Percentiles rank a stretch among this genome's conserved stretches.
Conservation (phyloP, 92 coral and sea anemone species). For the Palythoa grandis region DNA sequence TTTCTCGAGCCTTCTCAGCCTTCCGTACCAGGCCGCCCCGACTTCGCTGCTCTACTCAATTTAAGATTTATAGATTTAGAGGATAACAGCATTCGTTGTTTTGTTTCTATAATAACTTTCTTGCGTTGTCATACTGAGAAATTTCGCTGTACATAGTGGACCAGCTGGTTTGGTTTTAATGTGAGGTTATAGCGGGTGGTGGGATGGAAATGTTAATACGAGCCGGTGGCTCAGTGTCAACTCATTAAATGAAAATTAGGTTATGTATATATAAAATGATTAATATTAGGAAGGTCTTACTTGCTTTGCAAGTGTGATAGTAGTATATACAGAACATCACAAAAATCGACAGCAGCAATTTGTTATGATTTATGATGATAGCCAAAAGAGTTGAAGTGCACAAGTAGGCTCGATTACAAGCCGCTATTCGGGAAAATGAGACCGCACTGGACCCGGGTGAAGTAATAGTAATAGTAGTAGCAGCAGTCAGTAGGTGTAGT, state of each 20-base stretch:
- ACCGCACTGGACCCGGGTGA: too few species aligned
- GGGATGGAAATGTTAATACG: not conserved
- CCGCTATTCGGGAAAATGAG: too few species aligned
- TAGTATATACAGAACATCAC: too few species aligned
- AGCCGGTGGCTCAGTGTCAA: not conserved
- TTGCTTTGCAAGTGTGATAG: too few species aligned
- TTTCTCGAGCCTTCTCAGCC: not conserved
- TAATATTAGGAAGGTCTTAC: too few species aligned
- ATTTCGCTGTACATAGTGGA: not conserved
- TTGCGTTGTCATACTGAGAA: not conserved
- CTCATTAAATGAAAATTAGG: not conserved
- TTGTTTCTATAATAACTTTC: not conserved
- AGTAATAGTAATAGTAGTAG: too few species aligned
- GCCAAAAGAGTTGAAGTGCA: too few species aligned
- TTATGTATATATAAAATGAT: too few species aligned
- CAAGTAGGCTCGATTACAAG: too few species aligned
- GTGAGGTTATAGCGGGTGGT: not conserved
- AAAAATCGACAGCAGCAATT: too few species aligned
- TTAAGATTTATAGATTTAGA: not conserved
- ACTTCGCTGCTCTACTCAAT: not conserved
- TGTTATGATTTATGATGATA: too few species aligned
- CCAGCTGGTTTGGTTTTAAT: not conserved
- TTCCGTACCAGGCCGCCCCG: not conserved
- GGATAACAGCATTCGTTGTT: not conserved
- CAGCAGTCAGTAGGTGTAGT: too few species aligned